These are phyloP conservation scores for Drosophila jambulina DNA, from an alignment of 1,140 invertebrate genomes.

Conservation along the genomic window DNA sequence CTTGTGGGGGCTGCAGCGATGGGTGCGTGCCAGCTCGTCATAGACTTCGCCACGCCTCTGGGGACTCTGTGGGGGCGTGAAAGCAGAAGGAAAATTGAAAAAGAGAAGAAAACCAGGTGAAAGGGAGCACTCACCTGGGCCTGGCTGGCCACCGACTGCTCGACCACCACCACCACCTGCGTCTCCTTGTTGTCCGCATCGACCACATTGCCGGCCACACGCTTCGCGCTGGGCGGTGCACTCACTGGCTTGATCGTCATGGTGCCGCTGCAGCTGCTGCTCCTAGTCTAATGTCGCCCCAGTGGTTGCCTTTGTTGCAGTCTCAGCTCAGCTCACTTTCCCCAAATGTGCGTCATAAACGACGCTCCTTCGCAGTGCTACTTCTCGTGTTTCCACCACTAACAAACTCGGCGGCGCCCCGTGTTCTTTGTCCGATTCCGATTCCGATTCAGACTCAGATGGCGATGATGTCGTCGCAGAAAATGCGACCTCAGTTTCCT, in stretches of 20 bases:
- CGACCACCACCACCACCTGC: slow-evolving; percentile 67
- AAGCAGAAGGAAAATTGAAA: slow-evolving; percentile 9
- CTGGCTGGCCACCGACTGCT: slow-evolving; percentile 73
- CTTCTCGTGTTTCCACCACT: slow-evolving; percentile 11
- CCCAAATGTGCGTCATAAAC: slow-evolving; percentile 14
- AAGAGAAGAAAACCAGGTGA: background rate
- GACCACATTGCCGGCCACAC: slow-evolving; percentile 57
- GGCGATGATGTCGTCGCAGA: slow-evolving; percentile 45
- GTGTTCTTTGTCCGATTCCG: slow-evolving; percentile 42
- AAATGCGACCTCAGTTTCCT: slow-evolving; percentile 37
- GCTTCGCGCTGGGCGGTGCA: slow-evolving; percentile 71
- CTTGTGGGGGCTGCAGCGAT: slow-evolving; percentile 82
- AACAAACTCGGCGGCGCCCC: slow-evolving; percentile 5
- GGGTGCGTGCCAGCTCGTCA: slow-evolving; percentile 76
- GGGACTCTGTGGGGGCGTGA: slow-evolving; percentile 62
- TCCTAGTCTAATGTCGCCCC: slow-evolving; percentile 5
- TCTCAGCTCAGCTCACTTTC: slow-evolving; percentile 17
- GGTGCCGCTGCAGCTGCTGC: slow-evolving; percentile 17
- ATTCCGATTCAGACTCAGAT: slow-evolving; percentile 4
- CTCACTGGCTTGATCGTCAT: slow-evolving; percentile 82
- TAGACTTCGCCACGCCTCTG: slow-evolving; percentile 79
- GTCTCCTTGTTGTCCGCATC: slow-evolving; percentile 67
- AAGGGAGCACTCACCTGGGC: slow-evolving; percentile 53
- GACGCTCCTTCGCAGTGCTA: slow-evolving; percentile 6
- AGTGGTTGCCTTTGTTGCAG: background rate